These are phyloP conservation scores for Nesogale talazaci DNA, from an alignment of 2,113 vertebrate genomes.

Conservation along the genomic window DNA sequence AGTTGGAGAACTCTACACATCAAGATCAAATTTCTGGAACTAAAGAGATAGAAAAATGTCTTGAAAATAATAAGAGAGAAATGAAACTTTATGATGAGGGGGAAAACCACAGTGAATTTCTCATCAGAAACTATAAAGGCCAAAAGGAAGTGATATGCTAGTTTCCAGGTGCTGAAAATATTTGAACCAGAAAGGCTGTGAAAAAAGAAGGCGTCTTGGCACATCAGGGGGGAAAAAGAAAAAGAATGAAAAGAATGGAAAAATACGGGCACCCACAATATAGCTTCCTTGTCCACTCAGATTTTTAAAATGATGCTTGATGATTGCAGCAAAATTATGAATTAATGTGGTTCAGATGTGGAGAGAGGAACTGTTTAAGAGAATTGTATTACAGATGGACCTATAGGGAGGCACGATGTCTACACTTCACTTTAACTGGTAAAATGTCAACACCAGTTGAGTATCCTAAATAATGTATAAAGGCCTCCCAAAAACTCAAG, in stretches of 20 bases:
- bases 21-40: background rate
- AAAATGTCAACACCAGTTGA: background rate
- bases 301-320: background rate
- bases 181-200: background rate
- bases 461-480: no score
- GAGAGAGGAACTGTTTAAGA: background rate
- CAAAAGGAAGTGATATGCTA: no score
- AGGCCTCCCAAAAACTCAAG: no score
- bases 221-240: background rate
- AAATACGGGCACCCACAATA: no score
- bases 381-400: background rate
- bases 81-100: background rate
- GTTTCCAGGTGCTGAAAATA: background rate
- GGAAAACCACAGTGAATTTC: background rate
- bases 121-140: background rate
- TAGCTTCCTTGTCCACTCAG: no score
- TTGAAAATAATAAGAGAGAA: background rate
- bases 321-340: slow-evolving; percentile 19
- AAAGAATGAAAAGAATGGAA: no score
- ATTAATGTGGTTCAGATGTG: background rate
- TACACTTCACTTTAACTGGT: slow-evolving; percentile 1
- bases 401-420: background rate
- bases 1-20: background rate
- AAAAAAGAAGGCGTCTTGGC: background rate
- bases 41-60: background rate